These are phyloP conservation scores for Danio tinwini DNA, from an alignment of 2,797 vertebrate genomes.

Conservation along the genomic window DNA sequence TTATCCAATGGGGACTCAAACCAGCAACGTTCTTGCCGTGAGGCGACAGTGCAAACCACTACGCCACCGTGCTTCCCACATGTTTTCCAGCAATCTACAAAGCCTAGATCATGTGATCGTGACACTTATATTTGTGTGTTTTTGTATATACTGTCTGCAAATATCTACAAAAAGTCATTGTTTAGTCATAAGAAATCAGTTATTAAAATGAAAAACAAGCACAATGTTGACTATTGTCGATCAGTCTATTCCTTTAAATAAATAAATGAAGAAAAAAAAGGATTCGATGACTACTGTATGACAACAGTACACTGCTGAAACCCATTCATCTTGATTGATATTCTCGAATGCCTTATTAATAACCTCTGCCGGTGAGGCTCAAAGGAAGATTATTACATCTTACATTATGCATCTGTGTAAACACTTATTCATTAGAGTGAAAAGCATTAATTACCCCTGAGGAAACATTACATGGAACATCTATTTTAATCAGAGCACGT, in stretches of 20 bases:
- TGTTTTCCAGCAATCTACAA: too few relatives aligned
- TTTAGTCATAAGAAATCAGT: not conserved
- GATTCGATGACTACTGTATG: not conserved
- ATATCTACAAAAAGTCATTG: not conserved
- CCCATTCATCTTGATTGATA: slow-evolving; percentile 63
- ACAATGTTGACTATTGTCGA: not conserved
- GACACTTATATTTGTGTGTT: too few relatives aligned
- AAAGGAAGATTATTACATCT: slow-evolving; percentile 60
- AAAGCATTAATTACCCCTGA: slow-evolving; percentile 65
- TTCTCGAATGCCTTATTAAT: slow-evolving; percentile 66
- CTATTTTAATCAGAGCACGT: slow-evolving; percentile 64
- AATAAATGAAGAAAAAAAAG: not conserved
- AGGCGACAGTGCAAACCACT: too few relatives aligned
- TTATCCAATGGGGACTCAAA: too few relatives aligned
- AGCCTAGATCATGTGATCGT: too few relatives aligned
- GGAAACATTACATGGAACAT: slow-evolving; percentile 69
- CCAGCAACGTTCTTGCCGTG: too few relatives aligned
- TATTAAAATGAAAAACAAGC: not conserved
- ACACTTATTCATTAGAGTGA: slow-evolving; percentile 70
- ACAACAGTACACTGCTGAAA: not conserved
- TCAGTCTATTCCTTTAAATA: not conserved
- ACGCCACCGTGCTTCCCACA: too few relatives aligned
- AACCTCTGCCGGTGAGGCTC: slow-evolving; percentile 31
- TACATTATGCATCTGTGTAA: slow-evolving; percentile 58
- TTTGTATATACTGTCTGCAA: not conserved